These are phyloP conservation scores for Adrianichthys oophorus DNA, from an alignment of 2,797 vertebrate species.

Conservation along the genomic window DNA sequence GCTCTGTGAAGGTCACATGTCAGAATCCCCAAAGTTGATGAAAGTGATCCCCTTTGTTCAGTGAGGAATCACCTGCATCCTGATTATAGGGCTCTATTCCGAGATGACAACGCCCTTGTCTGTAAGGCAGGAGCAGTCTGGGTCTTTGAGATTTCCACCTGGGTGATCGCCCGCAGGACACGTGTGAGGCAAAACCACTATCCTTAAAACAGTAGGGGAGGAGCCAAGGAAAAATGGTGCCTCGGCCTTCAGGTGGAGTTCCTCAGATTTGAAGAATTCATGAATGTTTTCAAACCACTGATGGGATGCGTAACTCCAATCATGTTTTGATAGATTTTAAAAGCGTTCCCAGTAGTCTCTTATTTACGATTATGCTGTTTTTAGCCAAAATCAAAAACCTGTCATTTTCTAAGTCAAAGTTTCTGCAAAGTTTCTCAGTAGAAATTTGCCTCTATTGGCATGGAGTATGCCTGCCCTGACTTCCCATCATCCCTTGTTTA, in stretches of 20 bases:
- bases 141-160: not conserved
- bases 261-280: slow-evolving; percentile 5
- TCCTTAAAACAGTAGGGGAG: slow-evolving; percentile 1
- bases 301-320: no score
- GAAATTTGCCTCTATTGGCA: no score
- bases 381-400: no score
- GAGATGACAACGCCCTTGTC: not conserved
- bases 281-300: not conserved
- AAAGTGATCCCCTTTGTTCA: not conserved
- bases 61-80: not conserved
- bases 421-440: no score
- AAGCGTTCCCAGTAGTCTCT: no score
- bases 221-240: not conserved
- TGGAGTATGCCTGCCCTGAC: no score
- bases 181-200: not conserved
- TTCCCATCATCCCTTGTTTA: no score
- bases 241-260: slow-evolving; percentile 5
- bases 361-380: no score
- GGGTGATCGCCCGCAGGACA: not conserved
- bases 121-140: not conserved
- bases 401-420: no score
- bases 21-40: not conserved
- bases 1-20: not conserved
- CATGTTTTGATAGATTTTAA: no score
- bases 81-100: not conserved